These are phyloP conservation scores for Drosophila rhopaloa DNA, from an alignment of 1,140 invertebrate genomes.

Conservation along the genomic window DNA sequence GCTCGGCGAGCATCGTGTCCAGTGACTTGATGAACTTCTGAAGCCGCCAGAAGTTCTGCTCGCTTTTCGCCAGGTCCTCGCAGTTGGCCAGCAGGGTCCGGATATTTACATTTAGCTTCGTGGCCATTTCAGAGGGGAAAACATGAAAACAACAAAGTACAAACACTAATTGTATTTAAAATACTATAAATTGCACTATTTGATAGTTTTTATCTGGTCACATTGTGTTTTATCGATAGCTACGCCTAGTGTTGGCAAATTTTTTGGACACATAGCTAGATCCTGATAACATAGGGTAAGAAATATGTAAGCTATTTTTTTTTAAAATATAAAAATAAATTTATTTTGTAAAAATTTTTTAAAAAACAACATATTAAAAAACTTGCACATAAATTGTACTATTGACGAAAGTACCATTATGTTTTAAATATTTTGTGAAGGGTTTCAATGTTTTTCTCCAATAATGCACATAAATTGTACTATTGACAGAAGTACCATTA, in stretches of 20 bases:
- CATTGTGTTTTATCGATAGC: neutral
- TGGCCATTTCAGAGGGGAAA: conserved; percentile 70
- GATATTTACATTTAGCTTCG: conserved; percentile 90
- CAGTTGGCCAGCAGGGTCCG: conserved; percentile 88
- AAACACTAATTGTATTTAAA: conserved; percentile 1
- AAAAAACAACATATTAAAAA: too few relatives aligned
- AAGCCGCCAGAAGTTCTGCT: conserved; percentile 88
- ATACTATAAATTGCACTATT: neutral
- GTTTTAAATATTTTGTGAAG: too few relatives aligned
- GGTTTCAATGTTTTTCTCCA: too few relatives aligned
- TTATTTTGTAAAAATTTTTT: too few relatives aligned
- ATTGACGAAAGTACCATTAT: too few relatives aligned
- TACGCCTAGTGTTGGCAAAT: neutral
- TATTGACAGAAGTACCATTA: too few relatives aligned
- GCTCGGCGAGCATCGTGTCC: conserved; percentile 88
- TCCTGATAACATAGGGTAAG: neutral
- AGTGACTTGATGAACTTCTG: conserved; percentile 90
- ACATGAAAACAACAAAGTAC: conserved; percentile 53
- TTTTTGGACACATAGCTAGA: neutral
- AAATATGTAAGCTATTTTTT: neutral
- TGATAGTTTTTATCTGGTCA: neutral
- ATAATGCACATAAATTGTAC: too few relatives aligned
- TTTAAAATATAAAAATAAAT: too few relatives aligned
- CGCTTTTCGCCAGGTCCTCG: conserved; percentile 90
- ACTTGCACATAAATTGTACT: too few relatives aligned